Evolutionary conservation across 2,113 vertebrate species (phyloP).

Genomic region (Formicarius rufipectus): DNA sequence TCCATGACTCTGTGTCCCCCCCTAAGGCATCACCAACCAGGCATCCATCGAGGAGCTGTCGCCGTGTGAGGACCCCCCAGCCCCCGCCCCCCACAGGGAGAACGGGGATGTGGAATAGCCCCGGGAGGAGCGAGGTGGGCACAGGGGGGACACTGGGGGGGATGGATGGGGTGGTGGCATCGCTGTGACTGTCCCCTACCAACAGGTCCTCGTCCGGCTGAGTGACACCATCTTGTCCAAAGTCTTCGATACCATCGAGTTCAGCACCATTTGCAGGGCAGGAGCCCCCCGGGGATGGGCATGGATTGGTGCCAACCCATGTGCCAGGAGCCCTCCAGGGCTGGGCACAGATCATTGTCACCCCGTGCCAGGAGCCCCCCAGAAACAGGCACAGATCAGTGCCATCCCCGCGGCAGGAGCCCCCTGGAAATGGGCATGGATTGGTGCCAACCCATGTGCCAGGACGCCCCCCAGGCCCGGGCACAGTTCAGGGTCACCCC

Average conservation of each 20-base stretch:
- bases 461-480: neutral
- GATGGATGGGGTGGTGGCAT: rapidly evolving
- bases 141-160: rapidly evolving
- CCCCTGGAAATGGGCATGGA: no score
- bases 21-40: constrained; percentile 78
- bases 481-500: neutral
- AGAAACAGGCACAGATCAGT: neutral
- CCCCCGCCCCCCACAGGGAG: constrained; percentile 56
- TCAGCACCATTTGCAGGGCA: constrained; percentile 68
- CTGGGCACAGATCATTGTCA: neutral
- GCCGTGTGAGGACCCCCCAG: constrained; percentile 64
- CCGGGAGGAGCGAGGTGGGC: neutral
- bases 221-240: neutral
- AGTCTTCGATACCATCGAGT: constrained; percentile 58
- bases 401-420: neutral
- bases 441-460: neutral
- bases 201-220: neutral
- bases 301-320: neutral
- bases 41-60: constrained; percentile 78
- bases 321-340: neutral
- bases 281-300: neutral
- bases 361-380: no score
- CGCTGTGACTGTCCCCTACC: neutral
- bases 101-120: constrained; percentile 77
- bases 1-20: neutral